Conservation (phyloP, 1,140 invertebrate species). For the Coenobita brevimanus region DNA sequence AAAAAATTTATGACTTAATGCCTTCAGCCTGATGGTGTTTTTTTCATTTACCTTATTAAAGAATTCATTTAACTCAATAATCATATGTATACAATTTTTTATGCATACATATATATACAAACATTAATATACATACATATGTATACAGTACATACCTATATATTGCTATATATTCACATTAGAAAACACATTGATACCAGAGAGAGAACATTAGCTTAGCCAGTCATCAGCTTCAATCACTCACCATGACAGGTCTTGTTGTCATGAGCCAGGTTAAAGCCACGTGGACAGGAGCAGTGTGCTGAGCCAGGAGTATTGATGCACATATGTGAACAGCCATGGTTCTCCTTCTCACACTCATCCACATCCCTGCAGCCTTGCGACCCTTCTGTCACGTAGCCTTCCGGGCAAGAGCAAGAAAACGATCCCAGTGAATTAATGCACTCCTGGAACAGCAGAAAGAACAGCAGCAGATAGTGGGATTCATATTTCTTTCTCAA, state of each 20-base stretch:
- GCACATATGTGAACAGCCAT: slow-evolving; percentile 79
- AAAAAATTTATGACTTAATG: no score
- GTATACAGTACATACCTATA: no score
- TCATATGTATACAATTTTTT: no score
- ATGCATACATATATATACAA: no score
- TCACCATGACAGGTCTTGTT: slow-evolving; percentile 76
- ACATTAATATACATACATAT: no score
- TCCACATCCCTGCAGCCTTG: slow-evolving; percentile 77
- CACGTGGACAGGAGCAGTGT: slow-evolving; percentile 77
- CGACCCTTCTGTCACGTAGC: slow-evolving; percentile 74
- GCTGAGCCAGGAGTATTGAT: slow-evolving; percentile 76
- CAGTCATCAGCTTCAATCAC: no score
- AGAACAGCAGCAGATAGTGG: slow-evolving; percentile 78
- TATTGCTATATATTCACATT: no score
- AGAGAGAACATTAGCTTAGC: not conserved
- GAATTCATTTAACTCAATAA: no score
- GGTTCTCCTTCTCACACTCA: slow-evolving; percentile 76
- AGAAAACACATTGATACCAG: not conserved
- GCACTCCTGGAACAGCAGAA: slow-evolving; percentile 70
- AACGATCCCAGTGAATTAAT: slow-evolving; percentile 74
- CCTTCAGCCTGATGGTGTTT: no score
- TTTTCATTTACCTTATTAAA: no score
- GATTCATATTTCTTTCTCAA: slow-evolving; percentile 79
- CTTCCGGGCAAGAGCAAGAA: slow-evolving; percentile 77
- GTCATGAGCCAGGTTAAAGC: slow-evolving; percentile 72